phyloP scores from a whole-genome alignment of 2,797 vertebrate species.

The Caiman crocodilus region DNA sequence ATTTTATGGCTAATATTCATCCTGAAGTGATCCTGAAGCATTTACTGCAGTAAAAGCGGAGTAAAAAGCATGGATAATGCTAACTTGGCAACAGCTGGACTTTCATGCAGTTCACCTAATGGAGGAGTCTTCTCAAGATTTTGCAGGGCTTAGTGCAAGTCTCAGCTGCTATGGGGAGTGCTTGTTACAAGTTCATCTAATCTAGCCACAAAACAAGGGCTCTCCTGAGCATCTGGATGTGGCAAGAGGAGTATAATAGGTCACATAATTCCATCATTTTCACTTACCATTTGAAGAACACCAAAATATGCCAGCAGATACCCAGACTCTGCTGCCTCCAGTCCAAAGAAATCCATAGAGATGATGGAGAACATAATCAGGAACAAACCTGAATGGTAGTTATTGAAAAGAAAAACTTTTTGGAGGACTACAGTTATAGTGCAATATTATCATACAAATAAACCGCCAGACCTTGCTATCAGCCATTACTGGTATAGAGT shows the following conservation, averaged over 20 bases:
- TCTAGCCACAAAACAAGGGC: background rate
- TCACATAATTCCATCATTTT: background rate
- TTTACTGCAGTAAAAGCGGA: background rate
- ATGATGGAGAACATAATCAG: constrained; percentile 95
- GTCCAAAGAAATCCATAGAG: constrained; percentile 91
- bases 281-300: constrained; percentile 91
- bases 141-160: background rate
- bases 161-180: background rate
- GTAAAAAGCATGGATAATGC: background rate
- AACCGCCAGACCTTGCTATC: background rate
- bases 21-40: background rate
- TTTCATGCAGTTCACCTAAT: background rate
- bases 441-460: background rate
- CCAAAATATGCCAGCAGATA: constrained; percentile 94
- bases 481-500: background rate
- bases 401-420: background rate
- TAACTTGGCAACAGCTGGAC: background rate
- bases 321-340: constrained; percentile 88
- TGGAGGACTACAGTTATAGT: background rate
- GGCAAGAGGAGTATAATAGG: background rate
- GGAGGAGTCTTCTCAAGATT: background rate
- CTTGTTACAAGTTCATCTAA: background rate
- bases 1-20: background rate
- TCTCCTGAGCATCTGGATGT: background rate
- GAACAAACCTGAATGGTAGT: constrained; percentile 86